Evolutionary conservation across 2,113 vertebrate species (phyloP), one percentile per base, ranked within the genome.

Genomic region (Heterochromis multidens): DNA sequence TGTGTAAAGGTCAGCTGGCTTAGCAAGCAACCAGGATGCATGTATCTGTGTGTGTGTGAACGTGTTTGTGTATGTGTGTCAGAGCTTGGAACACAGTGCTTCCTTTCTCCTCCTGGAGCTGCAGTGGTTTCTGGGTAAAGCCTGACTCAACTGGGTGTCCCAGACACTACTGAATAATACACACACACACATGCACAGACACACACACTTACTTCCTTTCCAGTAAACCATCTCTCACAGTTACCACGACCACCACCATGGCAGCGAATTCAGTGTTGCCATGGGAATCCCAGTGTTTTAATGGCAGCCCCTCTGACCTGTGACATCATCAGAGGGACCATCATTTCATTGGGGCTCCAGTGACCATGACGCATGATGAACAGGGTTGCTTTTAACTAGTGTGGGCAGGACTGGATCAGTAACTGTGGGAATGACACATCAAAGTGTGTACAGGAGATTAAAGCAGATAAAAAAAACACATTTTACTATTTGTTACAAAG

Each of bases 1-100:
- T 62, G 84, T 82, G 87, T 93, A 93, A 94, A 95, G 95, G 94
- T 95, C 95, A 95, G 85, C 81, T 82, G 85, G 92, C 92, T 94
- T 89, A 89, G 88, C 89, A 80, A 92, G 88, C 40, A 87, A 85
- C 87, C 85, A 90, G 85, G 89, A 90, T 90, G 83, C 54, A 11
- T 86, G 56, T 70, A 6, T 90, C 85, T 62, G 37, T 60, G 60
- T 74, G 78, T 88, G 70, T 77, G 40, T 72, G 77, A 10, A 40
- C 10, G 17, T 52, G 49, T 17, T 6, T 62, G 59, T 31, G 57
- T 82, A 59, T 76, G 63, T 91, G 90, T 88, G 83, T 89, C 92
- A 91, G 92, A 92, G 89, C 77, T 94, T 94, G 92, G 94, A 83
- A 87, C 72, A 93, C 93, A 95, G 91, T 90, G 87, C 90, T 77